Conservation (phyloP, 2,113 vertebrate species). For the Sturnus vulgaris region DNA sequence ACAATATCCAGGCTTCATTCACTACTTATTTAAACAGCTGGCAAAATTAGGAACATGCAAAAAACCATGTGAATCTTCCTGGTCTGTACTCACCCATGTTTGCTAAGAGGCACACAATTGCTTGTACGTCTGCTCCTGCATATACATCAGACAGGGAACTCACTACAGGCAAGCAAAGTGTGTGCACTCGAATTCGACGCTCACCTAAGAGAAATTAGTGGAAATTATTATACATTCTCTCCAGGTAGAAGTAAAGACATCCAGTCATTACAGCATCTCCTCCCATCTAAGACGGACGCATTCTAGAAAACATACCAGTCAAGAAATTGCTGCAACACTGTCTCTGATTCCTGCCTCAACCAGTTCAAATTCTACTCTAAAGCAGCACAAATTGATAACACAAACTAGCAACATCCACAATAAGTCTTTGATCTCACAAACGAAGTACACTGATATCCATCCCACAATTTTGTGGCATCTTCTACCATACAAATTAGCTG, state of each 20-base stretch:
- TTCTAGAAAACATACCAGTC: neutral
- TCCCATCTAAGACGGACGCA: neutral
- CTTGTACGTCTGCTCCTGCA: constrained; percentile 92
- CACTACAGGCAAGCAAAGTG: constrained; percentile 92
- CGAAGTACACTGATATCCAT: neutral
- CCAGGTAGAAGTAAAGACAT: neutral
- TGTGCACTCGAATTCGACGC: constrained; percentile 92
- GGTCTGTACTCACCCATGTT: constrained; percentile 88
- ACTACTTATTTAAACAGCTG: accelerated
- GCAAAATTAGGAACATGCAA: neutral
- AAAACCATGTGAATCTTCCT: neutral
- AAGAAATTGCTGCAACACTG: neutral
- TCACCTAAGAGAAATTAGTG: constrained; percentile 77
- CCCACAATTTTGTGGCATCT: neutral
- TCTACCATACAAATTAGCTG: neutral
- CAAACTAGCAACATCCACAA: neutral
- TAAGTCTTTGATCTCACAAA: neutral
- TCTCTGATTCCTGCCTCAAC: neutral
- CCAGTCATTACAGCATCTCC: neutral
- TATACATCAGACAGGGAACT: constrained; percentile 89
- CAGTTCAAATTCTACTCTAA: neutral
- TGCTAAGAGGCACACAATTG: constrained; percentile 89
- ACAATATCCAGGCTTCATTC: neutral
- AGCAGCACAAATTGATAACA: neutral
- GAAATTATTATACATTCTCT: neutral